phyloP scores from a whole-genome alignment of 2,797 vertebrate genomes.

The Coranthus polyacanthus region DNA sequence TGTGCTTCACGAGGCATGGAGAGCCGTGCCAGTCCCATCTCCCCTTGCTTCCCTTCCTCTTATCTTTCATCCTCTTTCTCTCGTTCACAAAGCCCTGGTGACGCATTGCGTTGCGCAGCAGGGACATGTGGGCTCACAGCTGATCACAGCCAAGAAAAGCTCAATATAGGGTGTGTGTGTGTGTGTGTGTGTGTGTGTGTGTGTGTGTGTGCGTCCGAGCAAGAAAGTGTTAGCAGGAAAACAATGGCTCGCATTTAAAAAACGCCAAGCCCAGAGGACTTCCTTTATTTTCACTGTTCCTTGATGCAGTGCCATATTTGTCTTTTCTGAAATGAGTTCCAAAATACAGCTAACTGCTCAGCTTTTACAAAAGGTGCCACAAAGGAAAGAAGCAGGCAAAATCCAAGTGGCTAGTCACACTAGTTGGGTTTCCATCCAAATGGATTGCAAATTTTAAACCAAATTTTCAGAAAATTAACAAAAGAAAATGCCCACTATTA shows the following conservation, averaged over 20 bases:
- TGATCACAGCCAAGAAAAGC: conserved; percentile 62
- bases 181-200: too few species aligned
- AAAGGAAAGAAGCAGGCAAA: conserved; percentile 14
- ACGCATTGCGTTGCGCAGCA: conserved; percentile 40
- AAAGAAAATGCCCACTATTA: too few species aligned
- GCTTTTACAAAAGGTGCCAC: conserved; percentile 51
- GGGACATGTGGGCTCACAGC: conserved; percentile 72
- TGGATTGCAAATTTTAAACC: too few species aligned
- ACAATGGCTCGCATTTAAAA: conserved; percentile 57
- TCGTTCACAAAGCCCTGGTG: conserved; percentile 48
- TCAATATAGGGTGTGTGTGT: conserved; percentile 38
- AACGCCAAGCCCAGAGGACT: conserved; percentile 39
- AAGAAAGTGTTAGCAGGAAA: conserved; percentile 36
- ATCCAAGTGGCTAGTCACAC: conserved; percentile 13
- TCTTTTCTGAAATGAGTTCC: conserved; percentile 33
- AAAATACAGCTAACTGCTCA: conserved; percentile 39
- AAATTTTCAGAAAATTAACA: too few species aligned
- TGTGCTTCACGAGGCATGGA: conserved; percentile 47
- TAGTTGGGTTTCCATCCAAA: too few species aligned
- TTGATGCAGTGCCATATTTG: conserved; percentile 27
- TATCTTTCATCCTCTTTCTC: conserved; percentile 50
- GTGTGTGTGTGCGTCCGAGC: conserved; percentile 29
- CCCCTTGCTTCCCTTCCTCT: conserved; percentile 32
- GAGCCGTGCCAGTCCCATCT: conserved; percentile 52
- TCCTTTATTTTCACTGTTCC: conserved; percentile 17